A percentile compares a stretch with the other conserved stretches of the same genome.
Conservation (phyloP, 2,888 invertebrate species). For the Agrilus cyanescens region DNA sequence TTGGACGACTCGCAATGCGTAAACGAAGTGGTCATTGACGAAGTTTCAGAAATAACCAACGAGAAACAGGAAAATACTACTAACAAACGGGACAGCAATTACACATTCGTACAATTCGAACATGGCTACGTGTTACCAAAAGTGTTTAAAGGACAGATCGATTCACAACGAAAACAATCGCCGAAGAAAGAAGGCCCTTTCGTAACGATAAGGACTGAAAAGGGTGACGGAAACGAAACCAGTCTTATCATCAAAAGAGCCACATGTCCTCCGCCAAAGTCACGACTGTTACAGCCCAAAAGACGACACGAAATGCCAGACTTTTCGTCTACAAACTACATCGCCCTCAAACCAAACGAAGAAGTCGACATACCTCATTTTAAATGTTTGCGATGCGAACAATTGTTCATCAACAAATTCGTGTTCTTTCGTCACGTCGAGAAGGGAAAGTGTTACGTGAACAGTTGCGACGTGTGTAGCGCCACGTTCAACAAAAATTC, state of each 20-base stretch:
- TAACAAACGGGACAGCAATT: constrained; percentile 14
- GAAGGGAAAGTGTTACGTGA: constrained; percentile 34
- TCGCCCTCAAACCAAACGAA: constrained; percentile 26
- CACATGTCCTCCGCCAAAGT: constrained; percentile 13
- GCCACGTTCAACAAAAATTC: constrained; percentile 29
- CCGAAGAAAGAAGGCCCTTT: constrained; percentile 9
- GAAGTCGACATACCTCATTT: constrained; percentile 31
- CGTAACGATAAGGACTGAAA: constrained; percentile 3
- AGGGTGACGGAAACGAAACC: constrained; percentile 9
- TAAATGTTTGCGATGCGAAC: constrained; percentile 33
- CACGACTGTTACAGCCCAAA: constrained; percentile 22
- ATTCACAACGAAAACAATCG: constrained; percentile 13
- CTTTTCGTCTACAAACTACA: constrained; percentile 30
- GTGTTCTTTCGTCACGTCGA: constrained; percentile 33
- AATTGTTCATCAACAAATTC: constrained; percentile 33
- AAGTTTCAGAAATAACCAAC: constrained; percentile 18
- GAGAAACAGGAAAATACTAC: constrained; percentile 5
- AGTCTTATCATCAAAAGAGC: constrained; percentile 10
- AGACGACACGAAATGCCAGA: constrained; percentile 30
- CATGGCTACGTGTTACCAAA: constrained; percentile 32
- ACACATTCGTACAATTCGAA: constrained; percentile 28
- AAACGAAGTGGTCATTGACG: constrained; percentile 30
- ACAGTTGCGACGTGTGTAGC: constrained; percentile 32
- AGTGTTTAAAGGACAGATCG: constrained; percentile 19
- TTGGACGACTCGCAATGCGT: constrained; percentile 29